Conservation (phyloP, 2,888 invertebrate species). For the Aphidoletes aphidimyza region DNA sequence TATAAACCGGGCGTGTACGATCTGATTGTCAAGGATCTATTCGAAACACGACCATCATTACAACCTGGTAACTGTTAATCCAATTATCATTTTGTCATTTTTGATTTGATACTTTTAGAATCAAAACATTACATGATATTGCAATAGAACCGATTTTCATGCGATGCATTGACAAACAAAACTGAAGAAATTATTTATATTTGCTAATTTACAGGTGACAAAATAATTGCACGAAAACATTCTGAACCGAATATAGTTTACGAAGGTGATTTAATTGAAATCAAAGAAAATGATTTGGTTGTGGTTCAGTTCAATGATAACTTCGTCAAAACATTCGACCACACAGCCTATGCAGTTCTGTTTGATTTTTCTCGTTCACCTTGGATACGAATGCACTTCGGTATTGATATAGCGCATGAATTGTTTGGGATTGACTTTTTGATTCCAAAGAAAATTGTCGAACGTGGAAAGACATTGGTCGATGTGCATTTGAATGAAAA, state of each 20-base stretch:
- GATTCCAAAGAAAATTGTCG: conserved; percentile 71
- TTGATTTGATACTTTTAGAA: background rate
- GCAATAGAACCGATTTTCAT: background rate
- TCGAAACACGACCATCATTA: conserved; percentile 88
- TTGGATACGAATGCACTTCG: conserved; percentile 79
- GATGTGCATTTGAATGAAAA: conserved; percentile 59
- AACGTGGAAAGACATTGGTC: background rate
- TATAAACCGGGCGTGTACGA: background rate
- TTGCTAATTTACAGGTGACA: background rate
- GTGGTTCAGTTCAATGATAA: conserved; percentile 77
- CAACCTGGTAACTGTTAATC: conserved; percentile 74
- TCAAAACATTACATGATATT: background rate
- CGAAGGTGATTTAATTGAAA: conserved; percentile 68
- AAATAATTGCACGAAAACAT: background rate
- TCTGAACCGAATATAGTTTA: background rate
- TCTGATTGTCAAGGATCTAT: conserved; percentile 73
- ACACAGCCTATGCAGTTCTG: conserved; percentile 79
- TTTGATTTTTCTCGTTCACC: conserved; percentile 74
- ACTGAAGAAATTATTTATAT: too few species aligned
- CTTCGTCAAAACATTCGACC: conserved; percentile 70
- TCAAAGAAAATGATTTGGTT: conserved; percentile 74
- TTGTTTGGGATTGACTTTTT: conserved; percentile 75
- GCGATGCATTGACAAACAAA: background rate
- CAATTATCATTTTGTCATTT: background rate
- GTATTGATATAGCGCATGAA: conserved; percentile 72